Percentiles rank a stretch among this genome's conserved stretches.
Evolutionary conservation across 2,113 vertebrate species (phyloP).

Genomic region (Anas platyrhynchos): DNA sequence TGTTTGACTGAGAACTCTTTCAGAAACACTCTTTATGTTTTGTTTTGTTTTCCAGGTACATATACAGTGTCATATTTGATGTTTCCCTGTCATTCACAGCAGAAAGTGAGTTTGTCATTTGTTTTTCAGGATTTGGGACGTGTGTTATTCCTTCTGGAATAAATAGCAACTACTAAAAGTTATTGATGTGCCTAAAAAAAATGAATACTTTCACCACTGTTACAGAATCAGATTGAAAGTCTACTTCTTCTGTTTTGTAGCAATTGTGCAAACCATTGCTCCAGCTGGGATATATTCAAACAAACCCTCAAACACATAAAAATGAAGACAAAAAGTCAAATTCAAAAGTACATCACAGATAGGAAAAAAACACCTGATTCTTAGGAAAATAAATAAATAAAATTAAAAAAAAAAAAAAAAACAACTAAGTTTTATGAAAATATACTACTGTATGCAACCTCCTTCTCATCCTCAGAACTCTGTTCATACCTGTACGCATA

Average conservation of each 20-base stretch:
- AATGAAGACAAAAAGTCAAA: neutral
- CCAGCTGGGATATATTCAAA: neutral
- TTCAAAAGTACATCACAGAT: neutral
- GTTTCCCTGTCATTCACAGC: neutral
- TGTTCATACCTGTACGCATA: neutral
- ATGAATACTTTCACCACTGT: neutral
- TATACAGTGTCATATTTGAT: neutral
- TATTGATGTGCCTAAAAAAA: neutral
- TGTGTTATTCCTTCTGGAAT: neutral
- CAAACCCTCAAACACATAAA: neutral
- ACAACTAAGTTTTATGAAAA: neutral
- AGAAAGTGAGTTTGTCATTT: neutral
- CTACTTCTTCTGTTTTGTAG: neutral
- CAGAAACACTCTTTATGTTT: neutral
- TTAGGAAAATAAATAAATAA: neutral
- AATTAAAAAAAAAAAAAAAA: neutral
- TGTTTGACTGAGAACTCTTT: neutral
- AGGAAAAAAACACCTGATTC: neutral
- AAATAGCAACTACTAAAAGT: neutral
- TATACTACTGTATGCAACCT: neutral
- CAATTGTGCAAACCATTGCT: neutral
- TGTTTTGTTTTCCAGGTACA: neutral
- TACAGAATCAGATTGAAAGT: neutral
- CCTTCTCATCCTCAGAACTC: neutral
- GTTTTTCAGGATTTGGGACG: neutral